Evolutionary conservation across 2,888 invertebrate species (phyloP), one percentile per base, ranked within the genome.

Genomic region (Chrysolina americana): DNA sequence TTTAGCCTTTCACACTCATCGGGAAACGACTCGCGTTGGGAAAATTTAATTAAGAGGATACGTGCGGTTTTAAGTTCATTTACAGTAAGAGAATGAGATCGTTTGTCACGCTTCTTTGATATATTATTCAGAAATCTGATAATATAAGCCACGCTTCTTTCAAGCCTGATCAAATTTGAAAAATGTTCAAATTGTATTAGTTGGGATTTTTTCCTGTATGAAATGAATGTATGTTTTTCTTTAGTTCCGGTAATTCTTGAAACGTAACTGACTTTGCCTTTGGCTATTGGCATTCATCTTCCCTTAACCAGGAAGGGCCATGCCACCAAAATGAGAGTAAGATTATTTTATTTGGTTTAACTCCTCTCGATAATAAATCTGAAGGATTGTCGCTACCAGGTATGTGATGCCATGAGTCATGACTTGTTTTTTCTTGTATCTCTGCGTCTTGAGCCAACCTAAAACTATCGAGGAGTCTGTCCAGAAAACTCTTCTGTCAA

Each of bases 391-490:
- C 71, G 21, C 68, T 63, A 4, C 78, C 72, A 9, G 68, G 62
- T 4, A 81, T 78, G 66, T 80, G 75, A 15, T 56, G 41, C 80
- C 79, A 80, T n/a, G 59, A 15, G 19, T 62, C 47, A 41, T 66
- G 9, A 3, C 65, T 47, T 10, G 71, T 75, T 41, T 71, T 21
- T 10, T 53, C n/a, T 73, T 80, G 78, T 47, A 82, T 81, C 13
- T 75, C 74, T 41, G 13, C 2, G 66, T 70, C 63, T 71, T 69
- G 59, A 81, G 28, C 80, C 80, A 82, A 10, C 76, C 74, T 23
- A 79, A 70, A 0, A 76, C 68, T 15, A 80, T 77, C 9, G 73
- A 76, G 5, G 80, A 80, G 65, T 81, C 80, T 19, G 74, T 62
- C 78, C 78, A 80, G 15, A 70, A 68, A 4, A 73, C 13, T 15